Conservation (phyloP, 1,140 invertebrate species). For the Sesamia nonagrioides region DNA sequence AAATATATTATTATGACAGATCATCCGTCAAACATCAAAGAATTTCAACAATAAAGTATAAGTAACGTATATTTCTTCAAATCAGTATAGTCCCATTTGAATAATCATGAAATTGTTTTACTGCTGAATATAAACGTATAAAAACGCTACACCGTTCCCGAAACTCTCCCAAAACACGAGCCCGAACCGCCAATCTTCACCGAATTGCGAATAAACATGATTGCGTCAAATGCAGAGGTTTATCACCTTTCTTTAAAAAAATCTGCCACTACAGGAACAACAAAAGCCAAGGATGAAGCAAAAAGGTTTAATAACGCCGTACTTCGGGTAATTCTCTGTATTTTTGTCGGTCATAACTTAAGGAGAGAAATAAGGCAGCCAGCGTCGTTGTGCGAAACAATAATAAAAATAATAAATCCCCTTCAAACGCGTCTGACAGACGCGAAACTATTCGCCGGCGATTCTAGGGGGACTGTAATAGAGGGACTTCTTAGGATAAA, state of each 20-base stretch:
- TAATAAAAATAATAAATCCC: constrained; percentile 87
- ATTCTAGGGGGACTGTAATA: constrained; percentile 58
- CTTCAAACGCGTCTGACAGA: constrained; percentile 83
- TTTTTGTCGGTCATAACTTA: constrained; percentile 68
- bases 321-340: constrained; percentile 51
- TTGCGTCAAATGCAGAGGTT: constrained; percentile 36
- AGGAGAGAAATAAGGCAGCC: constrained; percentile 66
- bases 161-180: not conserved
- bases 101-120: not conserved
- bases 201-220: constrained; percentile 26
- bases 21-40: too few species aligned
- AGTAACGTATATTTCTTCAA: not conserved
- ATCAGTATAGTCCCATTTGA: not conserved
- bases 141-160: not conserved
- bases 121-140: constrained; percentile 2
- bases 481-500: constrained; percentile 7
- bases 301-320: constrained; percentile 54
- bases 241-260: constrained; percentile 43
- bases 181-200: constrained; percentile 14
- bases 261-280: constrained; percentile 31
- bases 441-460: constrained; percentile 81
- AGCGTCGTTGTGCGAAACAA: constrained; percentile 74
- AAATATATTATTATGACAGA: too few species aligned
- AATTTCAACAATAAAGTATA: too few species aligned
- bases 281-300: constrained; percentile 46